phyloP scores from a whole-genome alignment of 2,888 invertebrate species.

The Eristalis pertinax region DNA sequence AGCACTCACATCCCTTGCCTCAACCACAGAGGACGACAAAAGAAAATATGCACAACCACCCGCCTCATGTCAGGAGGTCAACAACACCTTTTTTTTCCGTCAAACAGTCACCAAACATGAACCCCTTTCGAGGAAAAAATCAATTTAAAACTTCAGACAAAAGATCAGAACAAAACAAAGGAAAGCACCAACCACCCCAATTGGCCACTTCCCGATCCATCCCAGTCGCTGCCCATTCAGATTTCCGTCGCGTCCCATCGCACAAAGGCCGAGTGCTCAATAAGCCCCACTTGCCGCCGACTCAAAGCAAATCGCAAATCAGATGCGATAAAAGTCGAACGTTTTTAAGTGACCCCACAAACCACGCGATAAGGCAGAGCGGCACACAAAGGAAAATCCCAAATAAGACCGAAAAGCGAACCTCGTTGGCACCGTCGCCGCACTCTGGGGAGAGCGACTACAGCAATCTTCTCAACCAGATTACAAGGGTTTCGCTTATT shows the following conservation, averaged over 20 bases:
- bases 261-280: slow-evolving; percentile 12
- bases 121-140: neutral
- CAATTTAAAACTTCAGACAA: neutral
- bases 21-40: neutral
- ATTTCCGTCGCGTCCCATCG: neutral
- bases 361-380: neutral
- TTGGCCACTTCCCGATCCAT: slow-evolving; percentile 18
- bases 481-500: slow-evolving; percentile 66
- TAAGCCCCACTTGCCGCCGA: neutral
- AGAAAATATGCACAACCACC: neutral
- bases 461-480: slow-evolving; percentile 61
- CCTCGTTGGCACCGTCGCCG: slow-evolving; percentile 17
- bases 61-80: neutral
- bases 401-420: slow-evolving; percentile 38
- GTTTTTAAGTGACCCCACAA: slow-evolving; percentile 13
- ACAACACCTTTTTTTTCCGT: neutral
- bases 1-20: no score
- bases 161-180: neutral
- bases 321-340: slow-evolving; percentile 34
- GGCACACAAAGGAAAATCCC: slow-evolving; percentile 27
- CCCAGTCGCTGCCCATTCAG: slow-evolving; percentile 15
- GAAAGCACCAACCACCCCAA: neutral
- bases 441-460: neutral
- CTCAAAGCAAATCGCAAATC: slow-evolving; percentile 36
- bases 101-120: neutral